These are phyloP conservation scores for Nannoperca obscura DNA, from an alignment of 2,797 vertebrate genomes.

Conservation along the genomic window DNA sequence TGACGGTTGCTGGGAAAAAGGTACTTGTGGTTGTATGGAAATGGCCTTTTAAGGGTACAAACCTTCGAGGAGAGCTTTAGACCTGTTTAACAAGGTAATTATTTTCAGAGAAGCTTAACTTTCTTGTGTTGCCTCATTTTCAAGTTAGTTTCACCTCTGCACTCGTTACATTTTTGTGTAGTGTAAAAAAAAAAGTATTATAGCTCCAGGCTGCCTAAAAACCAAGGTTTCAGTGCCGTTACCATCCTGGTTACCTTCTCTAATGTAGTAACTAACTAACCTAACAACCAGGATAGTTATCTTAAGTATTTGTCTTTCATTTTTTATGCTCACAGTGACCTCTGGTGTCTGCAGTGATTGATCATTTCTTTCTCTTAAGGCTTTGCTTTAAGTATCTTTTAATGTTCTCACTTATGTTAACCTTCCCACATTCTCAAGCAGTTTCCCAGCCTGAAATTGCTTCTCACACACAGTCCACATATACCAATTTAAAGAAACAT, in stretches of 20 bases:
- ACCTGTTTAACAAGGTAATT: constrained; percentile 40
- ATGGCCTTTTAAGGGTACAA: constrained; percentile 82
- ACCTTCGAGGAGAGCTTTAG: constrained; percentile 39
- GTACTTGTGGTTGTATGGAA: constrained; percentile 82
- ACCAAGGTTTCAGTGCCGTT: neutral
- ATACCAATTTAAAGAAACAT: constrained; percentile 48
- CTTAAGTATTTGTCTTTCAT: neutral
- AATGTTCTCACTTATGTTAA: constrained; percentile 83
- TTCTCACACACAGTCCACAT: constrained; percentile 36
- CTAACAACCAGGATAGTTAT: constrained; percentile 1
- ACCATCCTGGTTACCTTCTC: constrained; percentile 6
- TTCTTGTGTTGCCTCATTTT: neutral
- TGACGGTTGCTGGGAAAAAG: constrained; percentile 87
- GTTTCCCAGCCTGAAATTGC: constrained; percentile 80
- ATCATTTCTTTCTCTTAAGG: constrained; percentile 27
- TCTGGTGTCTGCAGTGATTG: constrained; percentile 61
- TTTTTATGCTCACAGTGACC: constrained; percentile 48
- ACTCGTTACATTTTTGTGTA: neutral
- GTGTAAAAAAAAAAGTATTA: neutral
- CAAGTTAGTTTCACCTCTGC: constrained; percentile 16
- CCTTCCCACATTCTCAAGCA: constrained; percentile 72
- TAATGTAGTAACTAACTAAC: constrained; percentile 11
- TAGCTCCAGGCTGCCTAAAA: neutral
- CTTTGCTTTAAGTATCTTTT: constrained; percentile 75
- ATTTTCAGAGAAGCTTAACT: constrained; percentile 13